Base-by-base conservation (phyloP, 1,140 invertebrate species). In the Helicoverpa zea region DNA sequence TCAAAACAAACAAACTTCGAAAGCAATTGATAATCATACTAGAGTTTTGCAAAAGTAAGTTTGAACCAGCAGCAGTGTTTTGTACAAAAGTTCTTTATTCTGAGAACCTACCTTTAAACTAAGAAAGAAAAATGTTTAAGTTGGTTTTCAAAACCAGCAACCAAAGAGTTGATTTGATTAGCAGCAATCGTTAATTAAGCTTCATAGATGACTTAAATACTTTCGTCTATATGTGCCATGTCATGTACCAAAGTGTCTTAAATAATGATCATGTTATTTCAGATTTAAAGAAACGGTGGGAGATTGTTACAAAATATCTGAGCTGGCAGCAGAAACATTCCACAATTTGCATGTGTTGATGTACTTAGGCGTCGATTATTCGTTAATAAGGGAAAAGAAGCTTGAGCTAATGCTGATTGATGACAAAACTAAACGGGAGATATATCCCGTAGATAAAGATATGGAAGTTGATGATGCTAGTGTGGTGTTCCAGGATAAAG, bases 351-450 rank as follows among this genome's bases (percentile, higher is more conserved):
- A 92, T 59, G 66, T 91, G 1, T 75, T 94, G 0, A 92, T 93
- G 90, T 94, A 91, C 68, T 77, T 94, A 4, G 93, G 93, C 0
- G 91, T 93, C 1, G 82, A 92, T 47, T 88, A 87, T 30, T 85
- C 18, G 16, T 80, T 90, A 29, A 89, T 94, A 75, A 88, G 87
- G 35, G 90, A 92, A 1, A 92, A 90, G 30, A 89, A 84, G 16
- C 75, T 94, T 10, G 92, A 94, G 74, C 76, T 92, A 9, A 83
- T 81, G 30, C 78, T 93, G 2, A 66, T 94, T 9, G 80, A 93
- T 78, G 88, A 91, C 7, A 93, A 91, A 82, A 82, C 77, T n/a
- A 85, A 84, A 7, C 86, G 78, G 18, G 91, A 93, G 43, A 89
- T 86, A 0, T 94, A 88, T 79, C 93, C 93, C 2, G 75, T 92